Evolutionary conservation across 2,888 invertebrate species (phyloP).

Genomic region (Eucriotettix oculatus): DNA sequence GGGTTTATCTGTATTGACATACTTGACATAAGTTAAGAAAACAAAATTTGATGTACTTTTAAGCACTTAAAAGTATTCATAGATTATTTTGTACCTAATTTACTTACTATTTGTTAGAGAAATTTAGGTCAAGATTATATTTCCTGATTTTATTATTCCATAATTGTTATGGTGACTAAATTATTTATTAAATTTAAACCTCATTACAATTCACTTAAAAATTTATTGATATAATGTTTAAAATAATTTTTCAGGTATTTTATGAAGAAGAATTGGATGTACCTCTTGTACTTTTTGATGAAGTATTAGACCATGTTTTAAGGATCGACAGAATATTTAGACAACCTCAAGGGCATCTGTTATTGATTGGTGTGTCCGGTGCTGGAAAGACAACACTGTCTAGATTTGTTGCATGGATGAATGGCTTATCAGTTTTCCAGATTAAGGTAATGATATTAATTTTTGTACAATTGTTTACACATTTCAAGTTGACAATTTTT

Average conservation of each 20-base stretch:
- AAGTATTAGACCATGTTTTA: constrained; percentile 97
- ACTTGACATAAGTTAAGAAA: no score
- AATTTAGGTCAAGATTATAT: no score
- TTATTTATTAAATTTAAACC: background rate
- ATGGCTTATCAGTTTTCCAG: constrained; percentile 96
- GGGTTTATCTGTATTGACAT: no score
- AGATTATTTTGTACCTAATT: no score
- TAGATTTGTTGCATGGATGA: constrained; percentile 99
- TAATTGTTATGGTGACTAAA: background rate
- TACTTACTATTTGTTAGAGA: no score
- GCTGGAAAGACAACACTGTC: constrained; percentile 98
- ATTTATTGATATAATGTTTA: background rate
- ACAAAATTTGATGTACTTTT: no score
- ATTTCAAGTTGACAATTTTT: background rate
- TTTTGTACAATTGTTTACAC: background rate
- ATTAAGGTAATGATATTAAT: constrained; percentile 53
- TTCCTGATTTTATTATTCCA: background rate
- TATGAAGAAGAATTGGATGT: constrained; percentile 99
- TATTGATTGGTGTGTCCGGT: constrained; percentile 96
- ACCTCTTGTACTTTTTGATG: constrained; percentile 93
- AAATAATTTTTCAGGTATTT: constrained; percentile 47
- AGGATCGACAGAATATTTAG: constrained; percentile 98
- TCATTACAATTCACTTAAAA: no score
- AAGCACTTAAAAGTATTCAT: no score
- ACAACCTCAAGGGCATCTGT: constrained; percentile 93